Evolutionary conservation across 23 tunicate genomes (phyloP).

Genomic region (Trididemnum clinides): DNA sequence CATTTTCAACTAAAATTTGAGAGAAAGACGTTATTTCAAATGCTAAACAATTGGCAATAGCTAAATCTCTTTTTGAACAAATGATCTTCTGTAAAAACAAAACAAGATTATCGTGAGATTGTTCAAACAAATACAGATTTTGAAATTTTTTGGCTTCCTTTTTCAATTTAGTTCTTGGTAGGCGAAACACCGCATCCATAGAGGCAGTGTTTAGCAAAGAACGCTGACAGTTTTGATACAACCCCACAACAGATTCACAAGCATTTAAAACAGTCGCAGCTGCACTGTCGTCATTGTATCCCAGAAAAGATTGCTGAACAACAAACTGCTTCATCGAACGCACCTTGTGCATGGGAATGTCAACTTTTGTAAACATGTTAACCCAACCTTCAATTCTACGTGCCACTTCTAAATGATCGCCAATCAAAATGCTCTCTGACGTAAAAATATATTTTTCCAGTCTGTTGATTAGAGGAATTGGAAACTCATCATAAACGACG

Average conservation of each 20-base stretch:
- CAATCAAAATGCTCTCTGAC: slow-evolving; percentile 42
- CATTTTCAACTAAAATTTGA: slow-evolving; percentile 50
- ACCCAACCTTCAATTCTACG: slow-evolving; percentile 35
- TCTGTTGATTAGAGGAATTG: slow-evolving; percentile 76
- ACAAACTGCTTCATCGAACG: neutral
- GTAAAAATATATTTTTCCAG: slow-evolving; percentile 75
- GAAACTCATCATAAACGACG: slow-evolving; percentile 73
- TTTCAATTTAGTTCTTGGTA: slow-evolving; percentile 24
- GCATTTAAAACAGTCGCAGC: slow-evolving; percentile 50
- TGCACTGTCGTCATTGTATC: slow-evolving; percentile 46
- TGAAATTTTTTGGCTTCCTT: slow-evolving; percentile 35
- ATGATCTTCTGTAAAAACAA: neutral
- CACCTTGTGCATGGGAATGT: neutral
- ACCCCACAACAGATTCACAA: neutral
- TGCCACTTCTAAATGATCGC: slow-evolving; percentile 10
- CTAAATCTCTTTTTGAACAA: neutral
- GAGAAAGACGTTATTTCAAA: slow-evolving; percentile 66
- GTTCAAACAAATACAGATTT: slow-evolving; percentile 39
- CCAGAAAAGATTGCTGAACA: slow-evolving; percentile 42
- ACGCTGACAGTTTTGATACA: neutral
- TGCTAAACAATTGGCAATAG: neutral
- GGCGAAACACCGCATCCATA: slow-evolving; percentile 62
- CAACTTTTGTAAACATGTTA: slow-evolving; percentile 11
- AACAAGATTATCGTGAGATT: slow-evolving; percentile 62
- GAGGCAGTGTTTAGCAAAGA: slow-evolving; percentile 66